Evolutionary conservation across 2,888 invertebrate species (phyloP).

Genomic region (Scaptomyza tumidula): DNA sequence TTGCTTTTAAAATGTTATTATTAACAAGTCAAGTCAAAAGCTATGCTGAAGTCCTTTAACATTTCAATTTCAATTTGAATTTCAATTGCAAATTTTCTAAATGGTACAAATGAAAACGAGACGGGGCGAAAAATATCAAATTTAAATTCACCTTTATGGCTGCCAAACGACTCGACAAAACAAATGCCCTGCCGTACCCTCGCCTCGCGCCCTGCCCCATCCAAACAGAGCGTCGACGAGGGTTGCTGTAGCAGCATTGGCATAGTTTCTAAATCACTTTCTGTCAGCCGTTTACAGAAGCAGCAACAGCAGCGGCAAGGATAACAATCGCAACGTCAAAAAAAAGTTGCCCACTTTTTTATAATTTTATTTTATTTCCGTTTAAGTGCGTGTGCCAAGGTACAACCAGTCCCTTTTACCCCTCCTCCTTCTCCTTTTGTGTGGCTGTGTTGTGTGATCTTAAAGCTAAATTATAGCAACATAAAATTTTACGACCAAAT

Average conservation of each 20-base stretch:
- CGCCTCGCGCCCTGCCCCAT: not conserved
- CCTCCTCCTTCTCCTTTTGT: not conserved
- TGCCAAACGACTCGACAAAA: slow-evolving; percentile 53
- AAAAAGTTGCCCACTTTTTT: slow-evolving; percentile 79
- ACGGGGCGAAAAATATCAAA: slow-evolving; percentile 47
- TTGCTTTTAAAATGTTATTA: slow-evolving; percentile 21
- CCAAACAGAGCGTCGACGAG: not conserved
- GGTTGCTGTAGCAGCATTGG: slow-evolving; percentile 39
- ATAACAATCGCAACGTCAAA: slow-evolving; percentile 74
- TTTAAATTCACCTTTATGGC: slow-evolving; percentile 77
- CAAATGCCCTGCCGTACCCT: slow-evolving; percentile 28
- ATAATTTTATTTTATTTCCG: slow-evolving; percentile 80
- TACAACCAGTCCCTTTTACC: slow-evolving; percentile 26
- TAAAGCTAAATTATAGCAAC: slow-evolving; percentile 77
- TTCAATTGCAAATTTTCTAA: slow-evolving; percentile 55
- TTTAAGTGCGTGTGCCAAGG: slow-evolving; percentile 71
- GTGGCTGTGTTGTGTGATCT: slow-evolving; percentile 59
- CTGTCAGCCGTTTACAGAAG: slow-evolving; percentile 69
- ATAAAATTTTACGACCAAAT: slow-evolving; percentile 73
- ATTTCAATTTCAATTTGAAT: slow-evolving; percentile 33
- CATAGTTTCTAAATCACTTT: slow-evolving; percentile 79
- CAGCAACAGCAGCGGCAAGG: slow-evolving; percentile 51
- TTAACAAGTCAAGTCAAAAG: slow-evolving; percentile 28
- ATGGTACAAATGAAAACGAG: slow-evolving; percentile 47
- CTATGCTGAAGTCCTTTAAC: slow-evolving; percentile 5